Percentiles rank a stretch among this genome's conserved stretches.
Conservation (phyloP, 1,140 invertebrate genomes). For the Littorina saxatilis region DNA sequence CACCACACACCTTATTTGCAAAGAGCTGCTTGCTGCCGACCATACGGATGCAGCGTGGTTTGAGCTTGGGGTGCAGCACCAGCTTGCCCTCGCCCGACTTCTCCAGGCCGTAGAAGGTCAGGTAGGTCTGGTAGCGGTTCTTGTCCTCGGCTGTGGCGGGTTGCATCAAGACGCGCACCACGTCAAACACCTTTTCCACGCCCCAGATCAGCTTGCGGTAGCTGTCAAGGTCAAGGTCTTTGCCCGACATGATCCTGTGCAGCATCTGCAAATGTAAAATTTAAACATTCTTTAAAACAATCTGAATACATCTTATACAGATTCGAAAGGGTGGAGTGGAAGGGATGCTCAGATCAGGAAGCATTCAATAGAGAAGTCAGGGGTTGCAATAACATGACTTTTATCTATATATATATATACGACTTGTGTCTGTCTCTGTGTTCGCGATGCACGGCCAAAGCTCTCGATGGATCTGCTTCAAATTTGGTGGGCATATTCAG, state of each 20-base stretch:
- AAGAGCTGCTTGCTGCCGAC: constrained; percentile 13
- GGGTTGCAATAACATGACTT: no score
- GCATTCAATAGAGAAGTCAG: no score
- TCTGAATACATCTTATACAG: no score
- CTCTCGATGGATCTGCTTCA: no score
- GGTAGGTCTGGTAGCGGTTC: constrained; percentile 38
- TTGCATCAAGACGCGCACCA: constrained; percentile 42
- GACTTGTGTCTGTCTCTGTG: no score
- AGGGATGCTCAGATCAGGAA: no score
- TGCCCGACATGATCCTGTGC: not conserved
- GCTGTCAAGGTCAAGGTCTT: not conserved
- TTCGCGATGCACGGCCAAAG: no score
- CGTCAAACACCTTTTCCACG: constrained; percentile 17
- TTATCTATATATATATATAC: no score
- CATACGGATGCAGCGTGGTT: constrained; percentile 48
- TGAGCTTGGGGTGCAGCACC: constrained; percentile 47
- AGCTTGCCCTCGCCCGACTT: constrained; percentile 28
- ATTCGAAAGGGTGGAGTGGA: no score
- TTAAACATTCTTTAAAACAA: no score
- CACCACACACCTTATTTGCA: constrained; percentile 9
- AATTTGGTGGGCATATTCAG: no score
- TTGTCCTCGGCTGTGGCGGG: constrained; percentile 35
- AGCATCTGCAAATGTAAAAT: not conserved
- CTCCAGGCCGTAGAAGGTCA: constrained; percentile 57
- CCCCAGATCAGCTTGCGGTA: not conserved